Evolutionary conservation across 2,888 invertebrate genomes (phyloP).

Genomic region (Athalia rosae): DNA sequence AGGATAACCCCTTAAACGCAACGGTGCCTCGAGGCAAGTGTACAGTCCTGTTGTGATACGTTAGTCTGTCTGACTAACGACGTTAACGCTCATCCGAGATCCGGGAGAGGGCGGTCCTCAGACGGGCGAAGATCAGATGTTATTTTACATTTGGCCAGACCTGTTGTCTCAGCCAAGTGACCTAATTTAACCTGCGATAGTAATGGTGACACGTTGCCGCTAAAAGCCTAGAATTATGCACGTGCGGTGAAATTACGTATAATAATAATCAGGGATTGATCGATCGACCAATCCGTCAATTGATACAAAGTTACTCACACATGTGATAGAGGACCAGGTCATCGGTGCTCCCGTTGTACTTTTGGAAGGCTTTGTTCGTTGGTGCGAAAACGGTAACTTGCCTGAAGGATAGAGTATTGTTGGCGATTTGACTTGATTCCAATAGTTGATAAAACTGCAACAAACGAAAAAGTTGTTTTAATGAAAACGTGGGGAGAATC

Average conservation of each 20-base stretch:
- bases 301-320: slow-evolving; percentile 78
- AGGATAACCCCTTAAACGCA: slow-evolving; percentile 13
- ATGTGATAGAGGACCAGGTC: slow-evolving; percentile 86
- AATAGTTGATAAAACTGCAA: slow-evolving; percentile 87
- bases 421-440: slow-evolving; percentile 84
- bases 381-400: slow-evolving; percentile 93
- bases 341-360: slow-evolving; percentile 78
- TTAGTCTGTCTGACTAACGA: not conserved
- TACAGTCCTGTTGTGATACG: not conserved
- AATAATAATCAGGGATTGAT: not conserved
- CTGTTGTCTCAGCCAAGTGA: not conserved
- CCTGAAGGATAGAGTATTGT: slow-evolving; percentile 82
- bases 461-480: slow-evolving; percentile 59
- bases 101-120: not conserved
- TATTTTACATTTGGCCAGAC: slow-evolving; percentile 8
- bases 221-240: not conserved
- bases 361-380: slow-evolving; percentile 90
- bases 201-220: not conserved
- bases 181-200: not conserved
- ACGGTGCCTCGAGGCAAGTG: not conserved
- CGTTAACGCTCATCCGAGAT: slow-evolving; percentile 11
- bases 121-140: slow-evolving; percentile 1
- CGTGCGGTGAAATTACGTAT: not conserved
- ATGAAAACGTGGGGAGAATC: not conserved
- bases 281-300: not conserved